Percentiles rank a stretch among this genome's conserved stretches.
These are phyloP conservation scores for Enteromius anoplus DNA, from an alignment of 2,797 vertebrate genomes.

Conservation along the genomic window DNA sequence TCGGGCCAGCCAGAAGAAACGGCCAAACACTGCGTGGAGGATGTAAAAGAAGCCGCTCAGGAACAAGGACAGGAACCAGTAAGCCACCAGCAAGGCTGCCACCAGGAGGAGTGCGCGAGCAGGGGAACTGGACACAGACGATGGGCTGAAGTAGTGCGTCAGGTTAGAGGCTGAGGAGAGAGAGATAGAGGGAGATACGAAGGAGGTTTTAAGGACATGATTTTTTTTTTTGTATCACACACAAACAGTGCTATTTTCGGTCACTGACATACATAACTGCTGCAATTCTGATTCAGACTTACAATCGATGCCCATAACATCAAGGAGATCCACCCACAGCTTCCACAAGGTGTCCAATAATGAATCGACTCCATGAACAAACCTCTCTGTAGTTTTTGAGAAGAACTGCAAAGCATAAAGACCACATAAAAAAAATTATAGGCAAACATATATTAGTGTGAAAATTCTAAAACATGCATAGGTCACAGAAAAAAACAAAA, in stretches of 20 bases:
- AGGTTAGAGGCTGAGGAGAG: conserved; percentile 77
- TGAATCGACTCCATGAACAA: conserved; percentile 92
- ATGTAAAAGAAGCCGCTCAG: conserved; percentile 91
- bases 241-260: not conserved
- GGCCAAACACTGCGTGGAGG: conserved; percentile 88
- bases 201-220: not conserved
- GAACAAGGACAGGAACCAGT: conserved; percentile 92
- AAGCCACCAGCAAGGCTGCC: conserved; percentile 86
- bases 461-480: not conserved
- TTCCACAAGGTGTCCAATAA: conserved; percentile 92
- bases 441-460: not conserved
- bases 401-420: conserved; percentile 80
- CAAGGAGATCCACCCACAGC: conserved; percentile 92
- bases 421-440: not conserved
- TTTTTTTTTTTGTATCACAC: not conserved
- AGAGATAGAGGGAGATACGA: not conserved
- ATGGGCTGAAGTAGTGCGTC: conserved; percentile 91
- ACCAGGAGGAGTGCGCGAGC: conserved; percentile 87
- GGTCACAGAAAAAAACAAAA: not conserved
- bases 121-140: conserved; percentile 86
- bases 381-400: conserved; percentile 91
- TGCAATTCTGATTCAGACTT: conserved; percentile 62
- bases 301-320: conserved; percentile 96
- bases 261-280: not conserved
- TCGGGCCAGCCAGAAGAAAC: conserved; percentile 92